Evolutionary conservation across 2,797 vertebrate genomes (phyloP).

Genomic region (Cheirogaleus major): DNA sequence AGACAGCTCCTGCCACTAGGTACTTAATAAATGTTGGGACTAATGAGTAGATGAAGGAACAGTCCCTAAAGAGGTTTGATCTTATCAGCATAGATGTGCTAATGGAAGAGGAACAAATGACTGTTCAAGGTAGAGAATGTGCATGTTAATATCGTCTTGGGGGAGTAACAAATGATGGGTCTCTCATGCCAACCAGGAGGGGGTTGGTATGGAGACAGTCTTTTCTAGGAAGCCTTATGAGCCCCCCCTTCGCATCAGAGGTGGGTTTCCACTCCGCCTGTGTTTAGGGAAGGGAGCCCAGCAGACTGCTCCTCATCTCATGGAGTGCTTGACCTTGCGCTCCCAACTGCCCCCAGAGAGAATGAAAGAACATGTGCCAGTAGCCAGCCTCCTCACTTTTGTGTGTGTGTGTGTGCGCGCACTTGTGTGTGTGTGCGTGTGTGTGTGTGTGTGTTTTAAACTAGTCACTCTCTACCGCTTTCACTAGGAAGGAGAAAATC

Average conservation of each 20-base stretch:
- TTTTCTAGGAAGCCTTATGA: neutral
- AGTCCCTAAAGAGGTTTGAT: neutral
- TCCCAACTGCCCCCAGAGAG: neutral
- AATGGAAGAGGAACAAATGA: neutral
- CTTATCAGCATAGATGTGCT: neutral
- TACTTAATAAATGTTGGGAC: neutral
- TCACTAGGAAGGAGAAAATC: neutral
- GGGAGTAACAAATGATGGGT: neutral
- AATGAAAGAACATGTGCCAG: neutral
- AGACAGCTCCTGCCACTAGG: neutral
- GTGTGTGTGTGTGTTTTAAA: no score
- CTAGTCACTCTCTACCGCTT: neutral
- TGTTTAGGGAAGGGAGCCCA: neutral
- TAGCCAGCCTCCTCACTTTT: neutral
- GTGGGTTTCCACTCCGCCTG: neutral
- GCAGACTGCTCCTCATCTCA: neutral
- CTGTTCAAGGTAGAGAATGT: neutral
- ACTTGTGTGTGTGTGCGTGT: no score
- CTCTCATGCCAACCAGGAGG: neutral
- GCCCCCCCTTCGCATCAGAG: neutral
- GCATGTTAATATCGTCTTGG: neutral
- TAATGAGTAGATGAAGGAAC: neutral
- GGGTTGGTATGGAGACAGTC: neutral
- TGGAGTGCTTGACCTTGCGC: neutral
- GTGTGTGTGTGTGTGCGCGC: no score